phyloP scores from a whole-genome alignment of 1,140 invertebrate genomes.

The Andrena cerasifolii region DNA sequence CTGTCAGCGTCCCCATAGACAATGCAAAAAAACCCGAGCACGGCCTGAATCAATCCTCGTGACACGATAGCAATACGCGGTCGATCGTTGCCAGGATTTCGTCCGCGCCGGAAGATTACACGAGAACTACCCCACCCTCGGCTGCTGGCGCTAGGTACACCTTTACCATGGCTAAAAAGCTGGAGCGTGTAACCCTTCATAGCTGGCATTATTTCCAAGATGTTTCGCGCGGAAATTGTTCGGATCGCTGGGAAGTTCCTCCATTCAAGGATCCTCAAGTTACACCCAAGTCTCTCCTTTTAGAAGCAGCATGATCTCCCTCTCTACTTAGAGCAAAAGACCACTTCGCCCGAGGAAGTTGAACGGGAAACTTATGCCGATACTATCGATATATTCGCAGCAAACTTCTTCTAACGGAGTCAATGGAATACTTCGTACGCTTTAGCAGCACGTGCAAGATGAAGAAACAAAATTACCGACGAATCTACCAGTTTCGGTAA shows the following conservation, averaged over 20 bases:
- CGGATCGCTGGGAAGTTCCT: not conserved
- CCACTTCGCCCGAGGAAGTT: not conserved
- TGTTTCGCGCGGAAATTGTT: too few species aligned
- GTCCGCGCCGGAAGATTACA: not conserved
- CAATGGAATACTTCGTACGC: not conserved
- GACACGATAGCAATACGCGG: constrained; percentile 21
- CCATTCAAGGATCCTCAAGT: not conserved
- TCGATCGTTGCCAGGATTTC: not conserved
- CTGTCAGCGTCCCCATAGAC: constrained; percentile 35
- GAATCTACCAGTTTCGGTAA: too few species aligned
- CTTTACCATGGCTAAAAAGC: too few species aligned
- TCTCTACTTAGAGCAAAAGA: not conserved
- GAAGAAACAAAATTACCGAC: too few species aligned
- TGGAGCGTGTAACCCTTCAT: too few species aligned
- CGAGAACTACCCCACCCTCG: not conserved
- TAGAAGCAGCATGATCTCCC: not conserved
- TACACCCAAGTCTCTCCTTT: not conserved
- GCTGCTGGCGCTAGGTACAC: not conserved
- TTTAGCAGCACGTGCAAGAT: too few species aligned
- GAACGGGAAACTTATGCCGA: not conserved
- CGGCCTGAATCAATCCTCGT: constrained; percentile 18
- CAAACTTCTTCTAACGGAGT: not conserved
- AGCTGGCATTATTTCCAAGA: too few species aligned
- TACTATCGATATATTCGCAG: not conserved
- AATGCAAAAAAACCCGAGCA: constrained; percentile 33